A percentile compares a stretch with the other conserved stretches of the same genome.
Evolutionary conservation across 2,888 invertebrate species (phyloP).

Genomic region (Graphium colonna): DNA sequence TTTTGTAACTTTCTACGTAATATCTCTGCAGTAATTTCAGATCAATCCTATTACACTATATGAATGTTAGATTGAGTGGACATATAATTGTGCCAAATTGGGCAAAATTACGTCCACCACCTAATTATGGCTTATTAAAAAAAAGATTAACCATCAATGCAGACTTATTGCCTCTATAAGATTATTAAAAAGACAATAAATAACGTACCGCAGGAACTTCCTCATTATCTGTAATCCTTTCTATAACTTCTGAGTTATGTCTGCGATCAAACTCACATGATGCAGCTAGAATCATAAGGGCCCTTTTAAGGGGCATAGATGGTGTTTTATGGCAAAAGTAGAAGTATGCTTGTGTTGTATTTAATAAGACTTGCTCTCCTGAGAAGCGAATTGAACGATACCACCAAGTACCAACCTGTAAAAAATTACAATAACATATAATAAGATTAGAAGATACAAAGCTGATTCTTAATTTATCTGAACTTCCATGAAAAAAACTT

Average conservation of each 20-base stretch:
- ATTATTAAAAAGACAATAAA: background rate
- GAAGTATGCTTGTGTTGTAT: constrained; percentile 98
- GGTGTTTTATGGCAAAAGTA: constrained; percentile 98
- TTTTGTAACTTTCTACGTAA: too few species aligned
- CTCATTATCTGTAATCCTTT: constrained; percentile 95
- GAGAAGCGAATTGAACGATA: constrained; percentile 98
- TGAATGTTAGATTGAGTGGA: too few species aligned
- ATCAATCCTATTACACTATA: too few species aligned
- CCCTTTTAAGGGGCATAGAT: constrained; percentile 95
- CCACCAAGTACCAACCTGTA: constrained; percentile 97
- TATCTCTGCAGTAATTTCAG: too few species aligned
- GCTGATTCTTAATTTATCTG: too few species aligned
- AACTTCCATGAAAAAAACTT: too few species aligned
- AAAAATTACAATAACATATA: constrained; percentile 21
- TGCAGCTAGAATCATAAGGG: constrained; percentile 97
- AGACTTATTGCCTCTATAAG: too few species aligned
- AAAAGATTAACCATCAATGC: too few species aligned
- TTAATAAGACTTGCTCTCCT: constrained; percentile 96
- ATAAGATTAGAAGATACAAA: too few species aligned
- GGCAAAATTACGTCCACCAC: too few species aligned
- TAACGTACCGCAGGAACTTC: constrained; percentile 92
- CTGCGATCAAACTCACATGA: constrained; percentile 97
- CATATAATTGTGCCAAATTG: too few species aligned
- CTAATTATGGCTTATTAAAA: too few species aligned
- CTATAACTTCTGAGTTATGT: constrained; percentile 96